A percentile compares a stretch with the other conserved stretches of the same genome.
Conservation (phyloP, 2,888 invertebrate species). For the Dugesia japonica region DNA sequence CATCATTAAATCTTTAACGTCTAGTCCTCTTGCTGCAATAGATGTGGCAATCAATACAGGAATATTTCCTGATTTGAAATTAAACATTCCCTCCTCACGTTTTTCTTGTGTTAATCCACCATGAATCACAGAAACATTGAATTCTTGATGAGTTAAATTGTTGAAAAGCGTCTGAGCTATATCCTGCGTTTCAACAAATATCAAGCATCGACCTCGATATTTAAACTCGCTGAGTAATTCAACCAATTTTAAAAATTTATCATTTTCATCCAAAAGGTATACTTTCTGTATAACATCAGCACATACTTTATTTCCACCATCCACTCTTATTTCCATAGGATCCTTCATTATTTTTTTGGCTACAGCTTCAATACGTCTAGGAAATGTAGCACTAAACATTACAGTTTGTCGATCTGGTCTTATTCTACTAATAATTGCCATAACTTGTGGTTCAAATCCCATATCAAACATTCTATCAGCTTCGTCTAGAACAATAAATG, state of each 20-base stretch:
- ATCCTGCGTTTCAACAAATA: background rate
- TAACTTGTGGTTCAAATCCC: too few species aligned
- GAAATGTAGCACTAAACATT: constrained; percentile 13
- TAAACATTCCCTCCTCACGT: background rate
- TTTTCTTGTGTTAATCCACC: background rate
- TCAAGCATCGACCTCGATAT: background rate
- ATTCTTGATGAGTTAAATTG: background rate
- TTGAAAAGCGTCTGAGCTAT: background rate
- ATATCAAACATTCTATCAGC: constrained; percentile 23
- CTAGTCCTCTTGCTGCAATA: background rate
- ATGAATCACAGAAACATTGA: background rate
- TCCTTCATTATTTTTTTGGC: background rate
- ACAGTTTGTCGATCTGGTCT: constrained; percentile 7
- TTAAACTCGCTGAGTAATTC: background rate
- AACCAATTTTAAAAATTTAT: background rate
- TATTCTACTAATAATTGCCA: background rate
- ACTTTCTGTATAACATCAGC: background rate
- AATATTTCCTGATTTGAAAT: background rate
- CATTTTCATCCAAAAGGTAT: background rate
- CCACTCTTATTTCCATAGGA: background rate
- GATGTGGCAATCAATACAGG: constrained; percentile 12
- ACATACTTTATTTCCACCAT: background rate
- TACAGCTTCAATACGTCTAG: background rate
- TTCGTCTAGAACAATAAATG: background rate
- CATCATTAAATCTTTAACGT: background rate